Percentiles rank a stretch among this genome's conserved stretches.
phyloP scores from a whole-genome alignment of 2,888 invertebrate species.

The Cyrtodaria siliqua region DNA sequence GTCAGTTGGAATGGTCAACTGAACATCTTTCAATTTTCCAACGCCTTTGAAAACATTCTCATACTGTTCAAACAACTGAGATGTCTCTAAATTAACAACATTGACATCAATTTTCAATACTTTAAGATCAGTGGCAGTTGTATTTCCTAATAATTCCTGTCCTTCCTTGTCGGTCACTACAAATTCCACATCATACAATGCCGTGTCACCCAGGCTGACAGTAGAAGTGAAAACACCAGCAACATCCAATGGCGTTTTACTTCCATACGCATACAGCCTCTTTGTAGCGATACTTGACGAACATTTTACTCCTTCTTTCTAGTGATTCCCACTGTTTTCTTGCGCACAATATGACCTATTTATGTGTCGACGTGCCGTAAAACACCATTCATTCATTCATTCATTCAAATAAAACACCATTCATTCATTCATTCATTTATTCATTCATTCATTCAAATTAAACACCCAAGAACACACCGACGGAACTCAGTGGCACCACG shows the following conservation, averaged over 20 bases:
- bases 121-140: slow-evolving; percentile 10
- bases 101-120: slow-evolving; percentile 5
- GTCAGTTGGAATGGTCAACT: slow-evolving; percentile 9
- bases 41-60: background rate
- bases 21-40: slow-evolving; percentile 8
- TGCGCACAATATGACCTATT: too few relatives aligned
- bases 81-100: background rate
- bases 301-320: too few relatives aligned
- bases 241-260: too few relatives aligned
- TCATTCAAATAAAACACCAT: too few relatives aligned
- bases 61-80: background rate
- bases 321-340: too few relatives aligned
- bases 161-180: background rate
- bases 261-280: too few relatives aligned
- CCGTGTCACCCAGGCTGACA: background rate
- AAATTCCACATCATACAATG: background rate
- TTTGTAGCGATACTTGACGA: background rate
- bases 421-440: too few relatives aligned
- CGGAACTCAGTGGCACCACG: too few relatives aligned
- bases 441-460: too few relatives aligned
- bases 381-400: too few relatives aligned
- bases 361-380: too few relatives aligned
- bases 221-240: background rate
- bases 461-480: too few relatives aligned
- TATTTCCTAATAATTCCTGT: background rate